Conservation (phyloP, 2,113 vertebrate species). For the Crotalus tigris region DNA sequence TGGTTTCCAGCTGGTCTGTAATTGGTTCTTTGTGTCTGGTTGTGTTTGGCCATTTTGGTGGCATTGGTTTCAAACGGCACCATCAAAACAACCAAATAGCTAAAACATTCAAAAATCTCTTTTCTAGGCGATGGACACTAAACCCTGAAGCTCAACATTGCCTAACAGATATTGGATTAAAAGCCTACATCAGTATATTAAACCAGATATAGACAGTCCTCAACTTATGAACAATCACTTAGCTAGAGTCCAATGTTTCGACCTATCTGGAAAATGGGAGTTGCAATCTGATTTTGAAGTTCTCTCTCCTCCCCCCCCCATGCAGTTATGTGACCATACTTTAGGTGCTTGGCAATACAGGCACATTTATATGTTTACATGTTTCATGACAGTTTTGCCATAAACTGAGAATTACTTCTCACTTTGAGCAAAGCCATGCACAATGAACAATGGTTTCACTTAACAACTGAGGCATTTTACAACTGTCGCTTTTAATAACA, state of each 20-base stretch:
- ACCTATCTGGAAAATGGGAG: too few relatives aligned
- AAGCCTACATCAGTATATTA: background rate
- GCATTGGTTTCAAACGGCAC: background rate
- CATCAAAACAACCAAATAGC: background rate
- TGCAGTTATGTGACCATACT: too few relatives aligned
- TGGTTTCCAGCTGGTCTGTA: background rate
- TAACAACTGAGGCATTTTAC: background rate
- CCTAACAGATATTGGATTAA: background rate
- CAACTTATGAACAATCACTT: too few relatives aligned
- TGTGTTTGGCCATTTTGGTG: background rate
- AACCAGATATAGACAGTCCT: background rate
- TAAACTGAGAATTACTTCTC: background rate
- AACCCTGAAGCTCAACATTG: background rate
- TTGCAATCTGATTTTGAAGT: too few relatives aligned
- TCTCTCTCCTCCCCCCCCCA: too few relatives aligned
- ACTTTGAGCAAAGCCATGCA: background rate
- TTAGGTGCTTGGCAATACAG: too few relatives aligned
- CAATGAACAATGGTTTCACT: too few relatives aligned
- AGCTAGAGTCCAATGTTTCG: too few relatives aligned
- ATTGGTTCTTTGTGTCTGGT: background rate
- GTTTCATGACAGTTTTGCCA: background rate
- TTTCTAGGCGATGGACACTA: background rate
- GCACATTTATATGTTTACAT: too few relatives aligned
- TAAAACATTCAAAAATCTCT: background rate
- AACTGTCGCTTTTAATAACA: background rate